Base-by-base conservation (phyloP, 2,888 invertebrate genomes). In the Aspidiotus destructor region DNA sequence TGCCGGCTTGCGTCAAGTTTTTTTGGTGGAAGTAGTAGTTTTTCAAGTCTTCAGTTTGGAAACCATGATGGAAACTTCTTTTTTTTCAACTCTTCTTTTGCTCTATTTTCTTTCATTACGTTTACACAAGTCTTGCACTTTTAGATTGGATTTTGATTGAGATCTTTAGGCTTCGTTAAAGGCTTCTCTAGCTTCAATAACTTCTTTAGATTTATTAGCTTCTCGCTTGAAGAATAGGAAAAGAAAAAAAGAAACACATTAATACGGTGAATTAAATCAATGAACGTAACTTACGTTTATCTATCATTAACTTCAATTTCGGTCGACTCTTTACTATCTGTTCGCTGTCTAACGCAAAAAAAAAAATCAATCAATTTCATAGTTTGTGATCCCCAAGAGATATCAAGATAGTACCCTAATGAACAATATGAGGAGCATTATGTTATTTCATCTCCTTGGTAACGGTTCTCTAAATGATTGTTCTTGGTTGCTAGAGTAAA, bases 141-240 rank as follows among this genome's bases (percentile, higher is more conserved):
- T 58, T 58, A 28, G 40, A 28, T 16, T 58, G 58, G 58, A 40
- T 58, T 40, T 58, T 58, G 58, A 58, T 15, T 10, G 65, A 41
- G 17, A 58, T 17, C 58, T 65, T 65, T 55, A 28, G 16, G 16
- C 42, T 42, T 64, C 28, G 13, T 58, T 17, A 58, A 40, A 58
- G 58, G 58, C 65, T 44, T 65, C 28, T 16, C 17, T 65, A 41
- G 55, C 28, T 28, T 28, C 28, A 28, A 13, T 48, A 48, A 48
- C n/a, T 48, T 48, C n/a, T 48, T 48, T 48, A 11, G 10, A 13
- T 13, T 48, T n/a, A 13, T 11, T 48, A 11, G 48, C n/a, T 48
- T 48, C 48, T 48, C 48, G 60, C 67, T 67, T 67, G 60, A 67
- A 58, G 60, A 60, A 67, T 57, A 44, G 48, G 44, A 60, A 65